These are phyloP conservation scores for Rhyacophila evoluta DNA, from an alignment of 2,888 invertebrate species.

Conservation along the genomic window DNA sequence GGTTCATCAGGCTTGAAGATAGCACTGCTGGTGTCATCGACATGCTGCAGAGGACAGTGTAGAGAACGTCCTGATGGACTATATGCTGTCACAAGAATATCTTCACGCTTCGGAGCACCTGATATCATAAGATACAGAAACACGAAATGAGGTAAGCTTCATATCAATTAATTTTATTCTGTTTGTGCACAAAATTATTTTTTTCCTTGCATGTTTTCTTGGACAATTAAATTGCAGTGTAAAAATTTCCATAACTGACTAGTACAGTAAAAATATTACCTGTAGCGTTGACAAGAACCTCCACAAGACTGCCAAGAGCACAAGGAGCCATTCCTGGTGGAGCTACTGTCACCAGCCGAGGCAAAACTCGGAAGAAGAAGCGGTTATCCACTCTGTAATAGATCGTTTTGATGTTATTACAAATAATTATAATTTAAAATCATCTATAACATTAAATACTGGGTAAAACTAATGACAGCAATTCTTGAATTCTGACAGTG, in stretches of 20 bases:
- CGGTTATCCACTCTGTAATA: conserved; percentile 69
- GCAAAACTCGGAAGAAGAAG: conserved; percentile 88
- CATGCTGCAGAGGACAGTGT: conserved; percentile 84
- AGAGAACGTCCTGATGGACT: conserved; percentile 89
- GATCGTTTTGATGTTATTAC: too few relatives aligned
- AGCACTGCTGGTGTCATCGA: conserved; percentile 92
- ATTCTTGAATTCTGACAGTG: too few relatives aligned
- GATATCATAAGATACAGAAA: conserved; percentile 37
- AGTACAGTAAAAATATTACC: conserved; percentile 65
- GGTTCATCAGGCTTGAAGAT: conserved; percentile 98
- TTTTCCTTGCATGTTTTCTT: too few relatives aligned
- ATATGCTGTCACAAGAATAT: conserved; percentile 92
- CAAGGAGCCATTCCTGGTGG: conserved; percentile 96
- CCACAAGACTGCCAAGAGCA: conserved; percentile 93
- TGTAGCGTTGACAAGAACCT: conserved; percentile 90
- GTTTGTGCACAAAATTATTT: too few relatives aligned
- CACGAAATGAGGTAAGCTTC: too few relatives aligned
- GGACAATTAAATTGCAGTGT: too few relatives aligned
- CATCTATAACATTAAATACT: too few relatives aligned
- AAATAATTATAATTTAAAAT: too few relatives aligned
- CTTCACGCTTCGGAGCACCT: conserved; percentile 83
- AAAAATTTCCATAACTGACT: too few relatives aligned
- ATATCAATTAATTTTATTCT: too few relatives aligned
- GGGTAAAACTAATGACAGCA: too few relatives aligned
- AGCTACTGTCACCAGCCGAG: conserved; percentile 86